Evolutionary conservation across 2,888 invertebrate genomes (phyloP), one percentile per base, ranked within the genome.

Genomic region (Lithosia quadra): DNA sequence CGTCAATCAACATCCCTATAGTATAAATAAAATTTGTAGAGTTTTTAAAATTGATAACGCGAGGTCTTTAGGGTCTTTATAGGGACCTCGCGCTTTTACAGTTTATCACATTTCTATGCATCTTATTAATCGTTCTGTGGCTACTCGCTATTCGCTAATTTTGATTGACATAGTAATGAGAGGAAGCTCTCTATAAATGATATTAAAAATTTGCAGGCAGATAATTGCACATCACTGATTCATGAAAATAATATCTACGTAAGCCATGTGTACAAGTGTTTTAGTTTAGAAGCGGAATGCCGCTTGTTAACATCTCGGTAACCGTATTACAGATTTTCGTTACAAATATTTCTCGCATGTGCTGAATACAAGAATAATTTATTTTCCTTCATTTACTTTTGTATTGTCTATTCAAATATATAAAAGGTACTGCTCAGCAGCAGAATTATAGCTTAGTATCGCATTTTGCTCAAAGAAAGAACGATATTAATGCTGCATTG

Each of bases 281-380:
- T 34, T 55, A 55, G 34, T 63, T 33, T 63, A 34, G 21, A 34
- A 63, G 55, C 55, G 22, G 34, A 34, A 53, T 73, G 67, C 67
- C 69, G 78, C 74, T 74, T 68, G 67, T 67, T 72, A 66, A 75
- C 74, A 75, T 69, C 74, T 64, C 65, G 70, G 79, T 63, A 63
- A 63, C 63, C 79, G 80, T 76, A 80, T 79, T 67, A 69, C 58
- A 73, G 72, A 68, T 55, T 63, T 21, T 63, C 55, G 36, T 34
- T 34, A 55, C 10, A 55, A 22, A 10, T 63, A 34, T 24, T 55
- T 22, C 34, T 53, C 22, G 55, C 53, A 49, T 55, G 63, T 10
- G 13, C 63, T 55, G 55, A 63, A 63, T 55, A 63, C 63, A 55
- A 36, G 13, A 55, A 34, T 34, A 34, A 55, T 55, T 53, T 34